These are phyloP conservation scores for Cephus runcator DNA, from an alignment of 2,888 invertebrate genomes.

Conservation along the genomic window DNA sequence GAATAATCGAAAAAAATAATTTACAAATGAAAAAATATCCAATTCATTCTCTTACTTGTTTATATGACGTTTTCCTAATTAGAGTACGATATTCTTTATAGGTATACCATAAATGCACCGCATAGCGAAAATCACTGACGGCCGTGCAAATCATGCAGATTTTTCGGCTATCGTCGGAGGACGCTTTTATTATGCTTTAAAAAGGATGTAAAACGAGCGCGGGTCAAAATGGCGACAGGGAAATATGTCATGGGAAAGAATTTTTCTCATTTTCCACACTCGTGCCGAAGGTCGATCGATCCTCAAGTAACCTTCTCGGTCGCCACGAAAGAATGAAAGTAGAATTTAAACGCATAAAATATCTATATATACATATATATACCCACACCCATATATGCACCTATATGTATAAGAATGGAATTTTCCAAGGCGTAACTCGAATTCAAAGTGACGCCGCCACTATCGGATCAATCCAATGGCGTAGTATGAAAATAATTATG, in stretches of 20 bases:
- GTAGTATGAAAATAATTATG: not conserved
- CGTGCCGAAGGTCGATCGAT: not conserved
- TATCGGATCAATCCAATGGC: not conserved
- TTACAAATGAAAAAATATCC: not conserved
- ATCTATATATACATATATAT: not conserved
- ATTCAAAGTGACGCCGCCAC: not conserved
- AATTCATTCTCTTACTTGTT: not conserved
- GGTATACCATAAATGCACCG: not conserved
- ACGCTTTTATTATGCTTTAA: not conserved
- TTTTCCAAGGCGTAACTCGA: not conserved
- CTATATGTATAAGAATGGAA: not conserved
- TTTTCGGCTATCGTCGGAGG: not conserved
- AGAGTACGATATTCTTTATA: not conserved
- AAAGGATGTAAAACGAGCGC: not conserved
- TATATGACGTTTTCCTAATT: not conserved
- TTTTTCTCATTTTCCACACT: not conserved
- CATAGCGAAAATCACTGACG: not conserved
- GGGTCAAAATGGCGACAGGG: not conserved
- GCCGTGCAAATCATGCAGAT: not conserved
- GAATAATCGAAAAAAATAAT: not conserved
- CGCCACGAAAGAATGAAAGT: not conserved
- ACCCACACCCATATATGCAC: too few species aligned
- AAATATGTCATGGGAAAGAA: not conserved
- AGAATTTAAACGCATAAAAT: not conserved
- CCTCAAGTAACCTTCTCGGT: not conserved